A percentile compares a stretch with the other conserved stretches of the same genome.
Evolutionary conservation across 2,797 vertebrate species (phyloP).

Genomic region (Cyprinodon diabolis): DNA sequence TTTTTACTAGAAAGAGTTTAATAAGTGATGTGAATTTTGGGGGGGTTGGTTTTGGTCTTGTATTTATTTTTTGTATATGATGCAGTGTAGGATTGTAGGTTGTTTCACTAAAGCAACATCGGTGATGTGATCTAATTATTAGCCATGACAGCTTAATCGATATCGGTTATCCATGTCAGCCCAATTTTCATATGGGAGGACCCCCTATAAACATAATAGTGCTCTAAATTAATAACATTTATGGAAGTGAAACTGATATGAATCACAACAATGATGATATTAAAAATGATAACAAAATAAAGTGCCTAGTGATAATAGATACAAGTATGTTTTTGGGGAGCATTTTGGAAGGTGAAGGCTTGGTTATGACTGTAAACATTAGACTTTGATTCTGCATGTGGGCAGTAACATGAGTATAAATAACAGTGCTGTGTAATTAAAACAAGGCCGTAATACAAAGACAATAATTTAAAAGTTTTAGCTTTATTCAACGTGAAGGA

Average conservation of each 20-base stretch:
- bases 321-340: neutral
- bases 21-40: no score
- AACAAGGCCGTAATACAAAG: neutral
- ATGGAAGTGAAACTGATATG: neutral
- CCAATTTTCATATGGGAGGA: no score
- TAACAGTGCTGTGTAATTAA: neutral
- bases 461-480: neutral
- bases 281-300: neutral
- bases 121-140: no score
- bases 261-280: neutral
- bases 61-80: no score
- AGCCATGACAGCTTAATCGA: no score
- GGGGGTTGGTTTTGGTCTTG: no score
- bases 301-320: neutral
- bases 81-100: no score
- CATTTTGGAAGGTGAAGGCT: no score
- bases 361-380: neutral
- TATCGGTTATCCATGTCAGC: no score
- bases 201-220: neutral
- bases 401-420: neutral
- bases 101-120: no score
- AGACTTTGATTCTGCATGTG: conserved; percentile 1
- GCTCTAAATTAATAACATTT: neutral
- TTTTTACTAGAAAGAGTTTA: no score
- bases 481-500: neutral